phyloP scores from a whole-genome alignment of 1,140 invertebrate genomes.

The Drosophila pruinosa region DNA sequence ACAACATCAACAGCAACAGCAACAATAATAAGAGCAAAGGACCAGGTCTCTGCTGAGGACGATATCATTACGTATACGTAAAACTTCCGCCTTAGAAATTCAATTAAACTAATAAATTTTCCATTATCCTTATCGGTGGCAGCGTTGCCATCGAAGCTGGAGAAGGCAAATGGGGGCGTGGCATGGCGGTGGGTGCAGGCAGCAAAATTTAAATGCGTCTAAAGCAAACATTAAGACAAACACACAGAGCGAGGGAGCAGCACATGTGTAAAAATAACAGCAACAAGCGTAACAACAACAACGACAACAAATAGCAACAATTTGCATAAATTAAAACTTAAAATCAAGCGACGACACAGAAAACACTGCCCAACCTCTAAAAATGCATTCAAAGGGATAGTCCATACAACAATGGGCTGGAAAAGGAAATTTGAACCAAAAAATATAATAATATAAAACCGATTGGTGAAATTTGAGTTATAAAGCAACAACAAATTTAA shows the following conservation, averaged over 20 bases:
- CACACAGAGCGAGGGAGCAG: background rate
- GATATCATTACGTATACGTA: slow-evolving; percentile 81
- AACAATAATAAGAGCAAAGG: slow-evolving; percentile 15
- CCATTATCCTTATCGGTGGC: slow-evolving; percentile 82
- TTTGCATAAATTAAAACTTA: slow-evolving; percentile 82
- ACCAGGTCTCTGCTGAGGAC: slow-evolving; percentile 36
- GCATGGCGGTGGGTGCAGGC: background rate
- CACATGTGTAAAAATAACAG: slow-evolving; percentile 30
- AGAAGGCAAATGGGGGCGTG: background rate
- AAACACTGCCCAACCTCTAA: background rate
- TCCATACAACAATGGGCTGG: slow-evolving; percentile 30
- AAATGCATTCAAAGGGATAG: background rate
- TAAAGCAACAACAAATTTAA: too few species aligned
- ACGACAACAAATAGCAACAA: slow-evolving; percentile 73
- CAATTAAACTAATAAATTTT: slow-evolving; percentile 83
- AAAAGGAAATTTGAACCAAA: background rate
- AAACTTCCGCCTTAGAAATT: slow-evolving; percentile 81
- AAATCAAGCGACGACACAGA: slow-evolving; percentile 54
- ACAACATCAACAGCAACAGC: background rate
- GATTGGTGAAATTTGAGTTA: too few species aligned
- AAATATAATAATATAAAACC: background rate
- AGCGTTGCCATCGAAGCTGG: slow-evolving; percentile 37
- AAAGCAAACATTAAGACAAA: slow-evolving; percentile 66
- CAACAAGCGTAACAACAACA: slow-evolving; percentile 48
- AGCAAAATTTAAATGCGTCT: slow-evolving; percentile 65